A percentile compares a stretch with the other conserved stretches of the same genome.
Evolutionary conservation across 2,888 invertebrate species (phyloP).

Genomic region (Sarcophaga subvicina): DNA sequence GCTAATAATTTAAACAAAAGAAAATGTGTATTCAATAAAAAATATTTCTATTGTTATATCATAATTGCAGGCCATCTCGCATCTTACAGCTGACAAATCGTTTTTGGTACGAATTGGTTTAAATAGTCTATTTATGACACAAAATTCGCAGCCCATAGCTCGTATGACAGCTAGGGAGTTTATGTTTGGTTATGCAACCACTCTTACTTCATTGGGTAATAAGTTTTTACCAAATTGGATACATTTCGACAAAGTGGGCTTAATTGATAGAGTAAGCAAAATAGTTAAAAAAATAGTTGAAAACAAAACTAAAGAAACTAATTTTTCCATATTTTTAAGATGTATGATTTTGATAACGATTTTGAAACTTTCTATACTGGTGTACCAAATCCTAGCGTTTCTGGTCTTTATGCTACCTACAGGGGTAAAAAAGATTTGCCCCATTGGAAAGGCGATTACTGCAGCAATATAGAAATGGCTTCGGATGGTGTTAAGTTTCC

Average conservation of each 20-base stretch:
- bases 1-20: neutral
- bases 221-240: constrained; percentile 92
- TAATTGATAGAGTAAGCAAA: constrained; percentile 91
- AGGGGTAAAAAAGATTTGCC: constrained; percentile 87
- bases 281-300: neutral
- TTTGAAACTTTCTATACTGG: constrained; percentile 91
- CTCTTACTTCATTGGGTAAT: constrained; percentile 91
- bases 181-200: constrained; percentile 94
- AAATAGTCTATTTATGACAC: constrained; percentile 87
- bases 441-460: constrained; percentile 90
- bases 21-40: neutral
- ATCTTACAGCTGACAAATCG: constrained; percentile 87
- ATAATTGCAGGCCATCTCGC: constrained; percentile 88
- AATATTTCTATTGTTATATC: constrained; percentile 23
- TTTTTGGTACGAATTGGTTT: constrained; percentile 87
- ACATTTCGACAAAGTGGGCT: constrained; percentile 92
- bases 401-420: constrained; percentile 90
- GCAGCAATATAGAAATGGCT: constrained; percentile 88
- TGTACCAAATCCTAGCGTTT: constrained; percentile 83
- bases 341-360: constrained; percentile 92
- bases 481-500: constrained; percentile 94
- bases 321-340: constrained; percentile 82
- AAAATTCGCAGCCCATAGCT: constrained; percentile 87
- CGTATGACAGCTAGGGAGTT: constrained; percentile 92
- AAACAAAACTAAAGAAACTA: neutral